Conservation (phyloP, 2,888 invertebrate species). For the Hypsopygia costalis region DNA sequence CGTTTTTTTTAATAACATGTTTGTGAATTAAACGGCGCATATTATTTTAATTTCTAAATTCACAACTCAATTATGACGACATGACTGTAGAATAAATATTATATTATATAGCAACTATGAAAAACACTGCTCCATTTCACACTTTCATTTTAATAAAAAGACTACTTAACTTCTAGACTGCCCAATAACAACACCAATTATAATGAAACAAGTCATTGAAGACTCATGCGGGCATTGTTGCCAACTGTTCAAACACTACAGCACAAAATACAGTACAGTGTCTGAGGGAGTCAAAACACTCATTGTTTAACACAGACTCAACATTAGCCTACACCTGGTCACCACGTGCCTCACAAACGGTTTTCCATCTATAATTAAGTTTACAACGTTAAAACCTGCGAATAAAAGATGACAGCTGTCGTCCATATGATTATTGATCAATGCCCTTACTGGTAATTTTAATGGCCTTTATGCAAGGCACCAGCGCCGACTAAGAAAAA, state of each 20-base stretch:
- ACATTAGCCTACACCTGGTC: conserved; percentile 53
- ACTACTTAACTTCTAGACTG: conserved; percentile 3
- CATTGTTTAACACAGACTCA: conserved; percentile 64
- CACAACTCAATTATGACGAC: too few species aligned
- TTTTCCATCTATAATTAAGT: conserved; percentile 11
- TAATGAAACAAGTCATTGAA: background rate
- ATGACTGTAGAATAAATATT: too few species aligned
- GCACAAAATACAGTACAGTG: too few species aligned
- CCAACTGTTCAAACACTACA: conserved; percentile 59
- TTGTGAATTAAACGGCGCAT: too few species aligned
- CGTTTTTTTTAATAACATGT: too few species aligned
- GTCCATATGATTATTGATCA: too few species aligned
- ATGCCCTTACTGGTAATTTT: too few species aligned
- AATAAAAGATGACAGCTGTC: conserved; percentile 5
- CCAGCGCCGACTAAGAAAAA: too few species aligned
- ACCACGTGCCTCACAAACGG: conserved; percentile 38
- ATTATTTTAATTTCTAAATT: too few species aligned
- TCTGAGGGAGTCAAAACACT: conserved; percentile 60
- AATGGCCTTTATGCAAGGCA: too few species aligned
- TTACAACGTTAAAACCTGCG: conserved; percentile 4
- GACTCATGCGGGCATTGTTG: conserved; percentile 40
- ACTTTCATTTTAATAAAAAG: background rate
- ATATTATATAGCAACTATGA: too few species aligned
- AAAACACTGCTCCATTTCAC: too few species aligned
- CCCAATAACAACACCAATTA: background rate